Evolutionary conservation across 2,113 vertebrate species (phyloP), one percentile per base, ranked within the genome.

Genomic region (Chaenogobius annularis): DNA sequence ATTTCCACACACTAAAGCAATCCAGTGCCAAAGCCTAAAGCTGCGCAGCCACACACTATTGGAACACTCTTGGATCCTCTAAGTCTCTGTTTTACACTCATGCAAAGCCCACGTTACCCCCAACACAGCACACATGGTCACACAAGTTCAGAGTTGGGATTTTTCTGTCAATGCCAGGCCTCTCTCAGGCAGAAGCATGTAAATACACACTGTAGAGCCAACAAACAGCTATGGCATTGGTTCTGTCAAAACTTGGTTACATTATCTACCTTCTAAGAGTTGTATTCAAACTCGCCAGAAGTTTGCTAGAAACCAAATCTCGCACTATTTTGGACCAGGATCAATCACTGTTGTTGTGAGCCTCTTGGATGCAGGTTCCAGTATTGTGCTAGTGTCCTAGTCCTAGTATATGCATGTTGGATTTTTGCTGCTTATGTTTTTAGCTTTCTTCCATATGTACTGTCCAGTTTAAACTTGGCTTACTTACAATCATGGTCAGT

Each of bases 1-100:
- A 88, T 93, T 92, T 93, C 87, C 90, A 92, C 91, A 91, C 83
- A 76, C 79, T 89, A 85, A 87, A 87, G 82, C 89, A 86, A 85
- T 86, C 83, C 85, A 86, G 75, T 89, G 88, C 87, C 87, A 88
- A 90, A 91, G 86, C 88, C 85, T 87, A 70, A 80, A 85, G 88
- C 88, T 92, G 83, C 86, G 79, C 81, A 85, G 79, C 82, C 88
- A 85, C 87, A 91, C 83, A 89, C 83, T 88, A 80, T 75, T 89
- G 77, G 68, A 83, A 86, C 88, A 85, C 88, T 86, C 89, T 85
- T 83, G 87, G 75, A 90, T 84, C 84, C 71, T 79, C 69, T 87
- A 88, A 90, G 80, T 75, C 77, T 48, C 66, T 81, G 73, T 83
- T 83, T 87, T 81, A 82, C 80, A 80, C 82, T 79, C 79, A 72